Conservation (phyloP, 2,797 vertebrate species). For the Rhinoraja longicauda region DNA sequence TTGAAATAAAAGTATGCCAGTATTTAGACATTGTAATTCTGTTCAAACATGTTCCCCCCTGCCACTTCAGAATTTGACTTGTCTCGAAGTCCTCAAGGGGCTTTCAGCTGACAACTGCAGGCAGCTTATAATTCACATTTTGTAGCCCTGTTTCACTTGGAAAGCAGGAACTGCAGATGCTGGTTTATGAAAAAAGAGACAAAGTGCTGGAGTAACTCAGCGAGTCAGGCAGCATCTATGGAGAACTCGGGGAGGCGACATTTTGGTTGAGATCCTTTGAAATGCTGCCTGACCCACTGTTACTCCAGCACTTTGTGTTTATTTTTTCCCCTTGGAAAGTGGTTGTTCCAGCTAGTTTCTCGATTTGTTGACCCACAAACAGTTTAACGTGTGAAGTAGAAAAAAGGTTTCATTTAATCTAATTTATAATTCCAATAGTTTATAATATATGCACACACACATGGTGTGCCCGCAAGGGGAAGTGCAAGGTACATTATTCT, state of each 20-base stretch:
- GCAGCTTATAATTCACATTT: slow-evolving; percentile 51
- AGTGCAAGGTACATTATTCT: no score
- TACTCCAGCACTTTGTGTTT: no score
- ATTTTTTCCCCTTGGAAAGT: background rate
- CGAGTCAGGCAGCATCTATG: no score
- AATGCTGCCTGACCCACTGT: no score
- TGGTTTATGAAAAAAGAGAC: no score
- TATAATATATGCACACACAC: no score
- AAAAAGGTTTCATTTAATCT: background rate
- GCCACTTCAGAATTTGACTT: slow-evolving; percentile 62
- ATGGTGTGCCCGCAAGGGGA: no score
- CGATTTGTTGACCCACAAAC: background rate
- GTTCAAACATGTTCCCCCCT: slow-evolving; percentile 64
- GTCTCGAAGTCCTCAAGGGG: slow-evolving; percentile 60
- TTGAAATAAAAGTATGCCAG: slow-evolving; percentile 57
- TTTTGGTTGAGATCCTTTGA: no score
- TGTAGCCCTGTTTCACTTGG: slow-evolving; percentile 39
- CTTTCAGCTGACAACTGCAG: slow-evolving; percentile 67
- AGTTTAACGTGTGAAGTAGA: slow-evolving; percentile 6
- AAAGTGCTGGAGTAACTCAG: no score
- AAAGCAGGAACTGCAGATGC: background rate
- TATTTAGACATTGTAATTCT: slow-evolving; percentile 61
- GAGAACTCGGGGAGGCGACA: no score
- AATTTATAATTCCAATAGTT: no score
- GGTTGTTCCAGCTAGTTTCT: slow-evolving; percentile 51